phyloP scores from a whole-genome alignment of 2,888 invertebrate genomes.

The Hirtodrosophila cameraria region DNA sequence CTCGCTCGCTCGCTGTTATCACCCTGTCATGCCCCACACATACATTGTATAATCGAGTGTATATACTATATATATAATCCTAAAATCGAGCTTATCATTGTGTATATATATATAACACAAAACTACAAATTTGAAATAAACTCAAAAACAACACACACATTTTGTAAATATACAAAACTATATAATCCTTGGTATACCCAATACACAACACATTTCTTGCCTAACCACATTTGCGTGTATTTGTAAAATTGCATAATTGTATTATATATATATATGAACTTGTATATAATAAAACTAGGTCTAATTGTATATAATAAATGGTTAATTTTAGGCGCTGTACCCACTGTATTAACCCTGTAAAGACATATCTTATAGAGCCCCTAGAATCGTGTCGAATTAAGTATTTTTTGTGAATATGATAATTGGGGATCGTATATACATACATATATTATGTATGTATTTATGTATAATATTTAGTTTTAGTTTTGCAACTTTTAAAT shows the following conservation, averaged over 20 bases:
- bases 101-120: slow-evolving; percentile 44
- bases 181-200: slow-evolving; percentile 3
- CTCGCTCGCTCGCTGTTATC: slow-evolving; percentile 40
- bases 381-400: not conserved
- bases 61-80: slow-evolving; percentile 20
- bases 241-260: slow-evolving; percentile 40
- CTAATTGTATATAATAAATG: slow-evolving; percentile 41
- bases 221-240: slow-evolving; percentile 61
- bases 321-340: slow-evolving; percentile 33
- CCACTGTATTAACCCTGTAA: slow-evolving; percentile 35
- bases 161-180: slow-evolving; percentile 24
- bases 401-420: not conserved
- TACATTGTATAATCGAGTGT: not conserved
- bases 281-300: slow-evolving; percentile 48
- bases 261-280: slow-evolving; percentile 19
- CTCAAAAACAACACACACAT: slow-evolving; percentile 23
- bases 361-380: not conserved
- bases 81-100: slow-evolving; percentile 40
- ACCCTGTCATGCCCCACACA: slow-evolving; percentile 21
- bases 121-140: too few species aligned
- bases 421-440: slow-evolving; percentile 8
- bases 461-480: not conserved
- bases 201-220: slow-evolving; percentile 12
- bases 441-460: slow-evolving; percentile 1
- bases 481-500: not conserved